phyloP scores from a whole-genome alignment of 2,888 invertebrate genomes.

The Philereme vetulata region DNA sequence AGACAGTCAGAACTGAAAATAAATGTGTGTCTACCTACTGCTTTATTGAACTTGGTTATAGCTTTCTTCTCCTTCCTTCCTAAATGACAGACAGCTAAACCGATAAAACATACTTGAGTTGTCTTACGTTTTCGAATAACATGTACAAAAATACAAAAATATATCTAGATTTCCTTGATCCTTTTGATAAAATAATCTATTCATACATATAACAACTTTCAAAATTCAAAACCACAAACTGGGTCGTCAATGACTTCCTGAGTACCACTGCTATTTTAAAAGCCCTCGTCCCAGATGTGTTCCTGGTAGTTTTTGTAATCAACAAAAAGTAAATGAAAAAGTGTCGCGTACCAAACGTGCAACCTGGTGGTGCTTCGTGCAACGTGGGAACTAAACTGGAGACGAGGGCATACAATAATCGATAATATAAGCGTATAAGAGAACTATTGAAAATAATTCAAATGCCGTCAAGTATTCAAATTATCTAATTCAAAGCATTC shows the following conservation, averaged over 20 bases:
- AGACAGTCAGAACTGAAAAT: too few species aligned
- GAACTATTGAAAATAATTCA: neutral
- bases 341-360: constrained; percentile 56
- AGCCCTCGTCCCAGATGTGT: constrained; percentile 70
- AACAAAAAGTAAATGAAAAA: constrained; percentile 52
- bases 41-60: too few species aligned
- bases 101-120: too few species aligned
- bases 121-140: too few species aligned
- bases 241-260: constrained; percentile 50
- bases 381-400: constrained; percentile 67
- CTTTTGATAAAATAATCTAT: too few species aligned
- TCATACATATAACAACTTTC: neutral
- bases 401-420: neutral
- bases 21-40: too few species aligned
- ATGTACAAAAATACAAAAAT: too few species aligned
- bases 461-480: too few species aligned
- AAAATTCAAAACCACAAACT: constrained; percentile 13
- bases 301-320: constrained; percentile 63
- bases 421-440: neutral
- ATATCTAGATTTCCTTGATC: too few species aligned
- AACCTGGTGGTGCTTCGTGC: constrained; percentile 19
- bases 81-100: too few species aligned
- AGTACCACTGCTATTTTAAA: constrained; percentile 65
- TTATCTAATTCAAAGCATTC: too few species aligned
- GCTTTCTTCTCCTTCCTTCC: too few species aligned